These are phyloP conservation scores for Pseudopodoces humilis DNA, from an alignment of 2,113 vertebrate species.

Conservation along the genomic window DNA sequence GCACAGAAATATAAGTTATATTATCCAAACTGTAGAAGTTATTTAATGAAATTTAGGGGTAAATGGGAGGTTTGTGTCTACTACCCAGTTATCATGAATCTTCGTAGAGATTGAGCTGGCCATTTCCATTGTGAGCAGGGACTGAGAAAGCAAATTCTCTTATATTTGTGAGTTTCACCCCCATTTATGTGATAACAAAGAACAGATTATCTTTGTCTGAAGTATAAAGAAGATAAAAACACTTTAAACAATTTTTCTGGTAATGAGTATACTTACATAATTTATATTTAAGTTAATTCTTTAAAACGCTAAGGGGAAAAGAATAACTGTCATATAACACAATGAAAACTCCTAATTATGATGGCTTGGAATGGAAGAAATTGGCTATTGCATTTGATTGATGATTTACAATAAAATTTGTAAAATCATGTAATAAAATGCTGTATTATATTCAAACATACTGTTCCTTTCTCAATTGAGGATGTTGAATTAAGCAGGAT, in stretches of 20 bases:
- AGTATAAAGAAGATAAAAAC: not conserved
- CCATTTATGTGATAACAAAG: conserved; percentile 7
- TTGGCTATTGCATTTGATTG: conserved; percentile 40
- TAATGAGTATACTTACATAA: not conserved
- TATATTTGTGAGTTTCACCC: conserved; percentile 31
- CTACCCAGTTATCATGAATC: conserved; percentile 24
- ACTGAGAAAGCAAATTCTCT: conserved; percentile 42
- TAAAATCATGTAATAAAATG: conserved; percentile 55
- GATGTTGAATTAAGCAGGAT: not conserved
- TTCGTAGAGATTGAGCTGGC: conserved; percentile 53
- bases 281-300: conserved; percentile 30
- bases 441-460: conserved; percentile 43
- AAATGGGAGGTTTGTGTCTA: conserved; percentile 53
- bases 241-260: conserved; percentile 4
- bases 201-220: not conserved
- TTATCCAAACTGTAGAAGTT: not conserved
- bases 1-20: not conserved
- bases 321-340: conserved; percentile 5
- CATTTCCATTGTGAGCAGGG: conserved; percentile 39
- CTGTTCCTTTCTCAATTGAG: conserved; percentile 7
- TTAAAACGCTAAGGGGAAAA: not conserved
- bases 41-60: not conserved
- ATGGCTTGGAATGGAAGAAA: conserved; percentile 32
- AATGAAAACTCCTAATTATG: not conserved
- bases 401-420: conserved; percentile 62